Evolutionary conservation across 2,797 vertebrate genomes (phyloP).

Genomic region (Chloroceryle amazona): DNA sequence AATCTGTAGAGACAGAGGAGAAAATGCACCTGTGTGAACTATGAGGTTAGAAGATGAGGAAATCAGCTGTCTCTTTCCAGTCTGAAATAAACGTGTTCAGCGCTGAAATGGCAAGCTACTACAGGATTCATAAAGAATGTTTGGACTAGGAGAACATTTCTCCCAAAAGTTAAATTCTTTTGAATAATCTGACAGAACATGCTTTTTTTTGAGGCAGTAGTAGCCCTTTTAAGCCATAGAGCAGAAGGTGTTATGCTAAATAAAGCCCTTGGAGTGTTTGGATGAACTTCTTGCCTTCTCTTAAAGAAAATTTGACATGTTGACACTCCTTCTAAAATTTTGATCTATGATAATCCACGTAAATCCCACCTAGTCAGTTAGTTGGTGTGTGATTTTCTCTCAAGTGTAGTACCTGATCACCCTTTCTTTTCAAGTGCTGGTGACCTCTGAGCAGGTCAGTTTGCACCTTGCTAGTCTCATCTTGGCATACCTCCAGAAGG

Average conservation of each 20-base stretch:
- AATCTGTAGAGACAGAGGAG: background rate
- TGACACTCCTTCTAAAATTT: conserved; percentile 71
- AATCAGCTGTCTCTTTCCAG: background rate
- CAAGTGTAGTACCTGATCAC: conserved; percentile 49
- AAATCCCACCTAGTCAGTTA: conserved; percentile 71
- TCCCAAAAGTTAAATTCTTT: conserved; percentile 52
- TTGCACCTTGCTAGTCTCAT: conserved; percentile 64
- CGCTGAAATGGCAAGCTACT: conserved; percentile 17
- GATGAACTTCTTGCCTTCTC: conserved; percentile 65
- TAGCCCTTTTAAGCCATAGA: conserved; percentile 55
- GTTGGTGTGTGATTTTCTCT: conserved; percentile 48
- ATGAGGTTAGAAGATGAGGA: background rate
- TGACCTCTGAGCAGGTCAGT: conserved; percentile 67
- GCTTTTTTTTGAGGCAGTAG: conserved; percentile 25
- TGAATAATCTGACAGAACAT: conserved; percentile 62
- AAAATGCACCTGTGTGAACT: background rate
- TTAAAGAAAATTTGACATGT: conserved; percentile 74
- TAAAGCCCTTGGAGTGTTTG: conserved; percentile 67
- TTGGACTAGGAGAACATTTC: conserved; percentile 11
- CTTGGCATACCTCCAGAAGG: conserved; percentile 65
- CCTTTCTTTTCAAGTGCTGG: conserved; percentile 59
- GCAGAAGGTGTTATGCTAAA: conserved; percentile 74
- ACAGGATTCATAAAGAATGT: conserved; percentile 31
- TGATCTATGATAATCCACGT: conserved; percentile 74
- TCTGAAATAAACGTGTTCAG: conserved; percentile 12